These are phyloP conservation scores for Acromyrmex charruanus DNA, from an alignment of 1,140 invertebrate genomes.

Conservation along the genomic window DNA sequence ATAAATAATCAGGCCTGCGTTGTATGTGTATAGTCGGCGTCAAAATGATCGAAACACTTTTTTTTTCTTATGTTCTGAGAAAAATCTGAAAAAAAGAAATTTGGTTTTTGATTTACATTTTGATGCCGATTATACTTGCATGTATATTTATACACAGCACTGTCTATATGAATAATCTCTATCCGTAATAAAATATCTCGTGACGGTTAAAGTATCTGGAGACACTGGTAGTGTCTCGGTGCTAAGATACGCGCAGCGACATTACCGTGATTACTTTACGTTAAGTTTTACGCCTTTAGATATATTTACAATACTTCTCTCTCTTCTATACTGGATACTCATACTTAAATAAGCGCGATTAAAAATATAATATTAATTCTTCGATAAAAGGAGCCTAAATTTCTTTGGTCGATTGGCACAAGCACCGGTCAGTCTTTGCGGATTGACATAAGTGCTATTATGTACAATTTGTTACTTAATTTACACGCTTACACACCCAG, in stretches of 20 bases:
- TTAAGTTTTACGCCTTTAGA: conserved; percentile 6
- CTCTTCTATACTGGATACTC: conserved; percentile 26
- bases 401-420: conserved; percentile 86
- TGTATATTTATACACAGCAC: conserved; percentile 35
- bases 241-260: no score
- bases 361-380: conserved; percentile 71
- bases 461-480: conserved; percentile 57
- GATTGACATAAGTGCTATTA: conserved; percentile 74
- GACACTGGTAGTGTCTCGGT: no score
- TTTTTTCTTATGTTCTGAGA: not conserved
- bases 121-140: conserved; percentile 46
- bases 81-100: not conserved
- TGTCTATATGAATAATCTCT: conserved; percentile 43
- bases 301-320: conserved; percentile 32
- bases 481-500: conserved; percentile 30
- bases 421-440: conserved; percentile 85
- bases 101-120: not conserved
- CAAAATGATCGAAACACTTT: not conserved
- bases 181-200: conserved; percentile 68
- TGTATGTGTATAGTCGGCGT: conserved; percentile 31
- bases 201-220: conserved; percentile 24
- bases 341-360: conserved; percentile 60
- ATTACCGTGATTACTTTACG: not conserved
- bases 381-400: conserved; percentile 68
- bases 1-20: conserved; percentile 71